phyloP scores from a whole-genome alignment of 1,140 invertebrate genomes.

The Sinella curviseta region DNA sequence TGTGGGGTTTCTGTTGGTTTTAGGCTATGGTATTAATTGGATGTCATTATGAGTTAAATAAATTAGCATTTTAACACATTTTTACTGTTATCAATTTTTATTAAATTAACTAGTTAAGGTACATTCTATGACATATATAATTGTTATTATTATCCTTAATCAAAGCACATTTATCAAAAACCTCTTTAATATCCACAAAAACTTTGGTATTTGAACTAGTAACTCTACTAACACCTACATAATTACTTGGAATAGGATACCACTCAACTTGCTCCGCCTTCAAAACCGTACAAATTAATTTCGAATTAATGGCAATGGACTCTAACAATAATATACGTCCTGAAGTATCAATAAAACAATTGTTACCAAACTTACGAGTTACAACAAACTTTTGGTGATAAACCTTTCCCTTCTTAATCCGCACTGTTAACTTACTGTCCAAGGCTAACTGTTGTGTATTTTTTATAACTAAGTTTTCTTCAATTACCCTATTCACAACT shows the following conservation, averaged over 20 bases:
- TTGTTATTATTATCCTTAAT: too few relatives aligned
- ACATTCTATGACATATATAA: too few relatives aligned
- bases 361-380: neutral
- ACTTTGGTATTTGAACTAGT: too few relatives aligned
- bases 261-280: neutral
- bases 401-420: too few relatives aligned
- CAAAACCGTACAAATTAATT: neutral
- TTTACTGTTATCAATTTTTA: too few relatives aligned
- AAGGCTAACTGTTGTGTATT: neutral
- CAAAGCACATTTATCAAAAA: too few relatives aligned
- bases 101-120: too few relatives aligned
- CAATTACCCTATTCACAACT: constrained; percentile 28
- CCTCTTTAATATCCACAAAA: too few relatives aligned
- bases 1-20: too few relatives aligned
- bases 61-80: too few relatives aligned
- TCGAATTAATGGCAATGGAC: neutral
- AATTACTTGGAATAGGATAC: neutral
- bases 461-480: neutral
- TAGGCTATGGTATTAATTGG: too few relatives aligned
- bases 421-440: neutral
- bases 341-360: neutral
- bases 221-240: neutral
- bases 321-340: neutral
- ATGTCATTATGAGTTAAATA: too few relatives aligned
- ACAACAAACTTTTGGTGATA: neutral